Conservation (phyloP, 2,113 vertebrate species). For the Malaclemys terrapin region DNA sequence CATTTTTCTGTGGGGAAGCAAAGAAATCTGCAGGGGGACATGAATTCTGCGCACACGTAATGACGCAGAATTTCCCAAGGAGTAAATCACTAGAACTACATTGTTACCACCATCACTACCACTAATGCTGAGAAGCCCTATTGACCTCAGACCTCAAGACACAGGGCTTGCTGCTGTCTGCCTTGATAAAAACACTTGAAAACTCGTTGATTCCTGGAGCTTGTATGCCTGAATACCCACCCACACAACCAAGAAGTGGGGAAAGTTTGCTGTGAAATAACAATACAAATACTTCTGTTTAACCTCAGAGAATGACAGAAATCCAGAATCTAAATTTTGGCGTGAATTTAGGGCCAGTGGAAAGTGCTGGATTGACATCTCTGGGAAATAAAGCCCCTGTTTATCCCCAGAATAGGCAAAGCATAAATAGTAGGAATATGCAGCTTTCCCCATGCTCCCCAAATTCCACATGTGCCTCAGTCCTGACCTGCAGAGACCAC, state of each 20-base stretch:
- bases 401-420: fast-evolving
- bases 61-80: too few relatives aligned
- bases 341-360: not conserved
- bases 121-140: fast-evolving
- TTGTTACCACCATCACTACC: not conserved
- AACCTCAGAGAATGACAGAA: not conserved
- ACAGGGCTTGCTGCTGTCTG: not conserved
- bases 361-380: not conserved
- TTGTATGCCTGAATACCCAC: not conserved
- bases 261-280: not conserved
- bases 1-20: too few relatives aligned
- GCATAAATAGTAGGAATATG: not conserved
- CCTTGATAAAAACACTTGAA: not conserved
- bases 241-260: not conserved
- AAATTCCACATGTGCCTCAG: fast-evolving
- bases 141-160: not conserved
- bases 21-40: too few relatives aligned
- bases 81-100: fast-evolving
- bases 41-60: too few relatives aligned
- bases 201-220: not conserved
- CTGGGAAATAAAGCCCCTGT: not conserved
- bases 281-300: not conserved
- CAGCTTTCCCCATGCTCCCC: fast-evolving
- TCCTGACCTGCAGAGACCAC: fast-evolving
- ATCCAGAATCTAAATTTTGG: not conserved